A percentile compares a stretch with the other conserved stretches of the same genome.
Conservation (phyloP, 2,888 invertebrate genomes). For the Sepiola atlantica region DNA sequence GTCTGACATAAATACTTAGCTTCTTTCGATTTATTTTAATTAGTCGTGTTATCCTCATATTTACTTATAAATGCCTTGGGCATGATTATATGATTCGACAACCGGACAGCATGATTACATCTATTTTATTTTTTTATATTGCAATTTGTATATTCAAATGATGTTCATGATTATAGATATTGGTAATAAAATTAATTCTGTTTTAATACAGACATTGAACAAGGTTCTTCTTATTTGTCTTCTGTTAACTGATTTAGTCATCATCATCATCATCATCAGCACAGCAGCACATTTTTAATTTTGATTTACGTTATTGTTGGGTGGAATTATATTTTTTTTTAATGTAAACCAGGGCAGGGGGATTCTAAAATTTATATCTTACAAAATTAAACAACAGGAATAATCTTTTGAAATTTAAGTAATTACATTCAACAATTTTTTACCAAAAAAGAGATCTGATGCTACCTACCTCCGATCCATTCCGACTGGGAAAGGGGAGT, state of each 20-base stretch:
- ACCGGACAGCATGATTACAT: not conserved
- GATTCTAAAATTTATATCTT: too few species aligned
- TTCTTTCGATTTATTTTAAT: not conserved
- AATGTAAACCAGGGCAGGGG: too few species aligned
- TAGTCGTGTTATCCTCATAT: not conserved
- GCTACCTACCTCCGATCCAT: too few species aligned
- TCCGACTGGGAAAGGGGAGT: too few species aligned
- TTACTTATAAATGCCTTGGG: not conserved
- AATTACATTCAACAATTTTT: too few species aligned
- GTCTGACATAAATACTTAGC: not conserved
- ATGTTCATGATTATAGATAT: not conserved
- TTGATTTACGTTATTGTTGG: too few species aligned
- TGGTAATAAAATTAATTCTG: not conserved
- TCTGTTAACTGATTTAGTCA: not conserved
- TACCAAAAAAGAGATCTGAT: too few species aligned
- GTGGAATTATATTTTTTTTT: too few species aligned
- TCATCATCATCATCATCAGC: too few species aligned
- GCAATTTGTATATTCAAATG: not conserved
- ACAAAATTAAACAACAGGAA: too few species aligned
- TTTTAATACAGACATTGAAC: not conserved
- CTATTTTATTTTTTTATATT: not conserved
- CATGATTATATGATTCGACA: constrained; percentile 8
- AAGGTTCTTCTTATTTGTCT: not conserved
- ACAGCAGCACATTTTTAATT: not conserved
- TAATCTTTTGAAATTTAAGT: too few species aligned